Conservation (phyloP, 2,888 invertebrate species). For the Hydriomena furcata region DNA sequence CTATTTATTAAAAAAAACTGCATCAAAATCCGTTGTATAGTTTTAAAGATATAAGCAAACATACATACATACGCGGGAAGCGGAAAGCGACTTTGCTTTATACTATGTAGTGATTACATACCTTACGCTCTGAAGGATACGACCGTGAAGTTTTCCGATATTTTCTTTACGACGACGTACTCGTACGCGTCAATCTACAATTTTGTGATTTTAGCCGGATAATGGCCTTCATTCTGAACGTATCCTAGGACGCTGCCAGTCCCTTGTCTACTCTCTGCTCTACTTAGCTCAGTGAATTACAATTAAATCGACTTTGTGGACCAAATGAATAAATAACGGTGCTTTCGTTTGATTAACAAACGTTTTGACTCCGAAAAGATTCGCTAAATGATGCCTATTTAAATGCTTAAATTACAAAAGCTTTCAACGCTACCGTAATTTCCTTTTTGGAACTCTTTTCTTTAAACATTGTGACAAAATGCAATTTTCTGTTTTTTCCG, state of each 20-base stretch:
- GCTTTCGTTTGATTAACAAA: constrained; percentile 27
- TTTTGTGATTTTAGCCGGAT: too few relatives aligned
- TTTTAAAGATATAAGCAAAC: too few relatives aligned
- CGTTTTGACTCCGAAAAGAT: constrained; percentile 23
- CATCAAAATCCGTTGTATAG: too few relatives aligned
- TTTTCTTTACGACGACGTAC: too few relatives aligned
- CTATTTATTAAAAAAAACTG: too few relatives aligned
- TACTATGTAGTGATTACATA: too few relatives aligned
- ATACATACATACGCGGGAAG: too few relatives aligned
- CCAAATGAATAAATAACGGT: constrained; percentile 24
- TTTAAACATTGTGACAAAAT: neutral
- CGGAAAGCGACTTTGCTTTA: too few relatives aligned
- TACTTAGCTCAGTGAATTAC: constrained; percentile 43
- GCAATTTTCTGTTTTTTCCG: too few relatives aligned
- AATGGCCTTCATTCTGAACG: neutral
- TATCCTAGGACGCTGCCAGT: neutral
- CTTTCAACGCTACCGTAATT: constrained; percentile 12
- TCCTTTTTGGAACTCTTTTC: constrained; percentile 22
- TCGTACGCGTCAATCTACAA: too few relatives aligned
- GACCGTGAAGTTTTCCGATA: too few relatives aligned
- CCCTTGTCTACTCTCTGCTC: neutral
- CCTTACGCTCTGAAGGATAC: too few relatives aligned
- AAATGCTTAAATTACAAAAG: constrained; percentile 17
- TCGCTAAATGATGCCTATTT: constrained; percentile 14
- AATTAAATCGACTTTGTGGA: constrained; percentile 39